Evolutionary conservation across 2,797 vertebrate genomes (phyloP).

Genomic region (Cynopterus sphinx): DNA sequence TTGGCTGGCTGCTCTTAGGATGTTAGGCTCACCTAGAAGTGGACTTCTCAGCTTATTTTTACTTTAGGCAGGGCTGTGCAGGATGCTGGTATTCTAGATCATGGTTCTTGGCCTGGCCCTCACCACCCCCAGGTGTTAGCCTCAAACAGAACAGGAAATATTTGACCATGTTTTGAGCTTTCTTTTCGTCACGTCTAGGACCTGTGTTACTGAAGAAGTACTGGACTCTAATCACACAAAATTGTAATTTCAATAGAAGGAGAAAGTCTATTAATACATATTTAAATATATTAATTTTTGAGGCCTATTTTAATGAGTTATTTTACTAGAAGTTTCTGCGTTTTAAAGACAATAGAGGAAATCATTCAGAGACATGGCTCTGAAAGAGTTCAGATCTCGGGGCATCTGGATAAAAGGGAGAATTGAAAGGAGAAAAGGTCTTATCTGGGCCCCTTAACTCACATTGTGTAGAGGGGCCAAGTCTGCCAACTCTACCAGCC

Average conservation of each 20-base stretch:
- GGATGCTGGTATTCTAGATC: background rate
- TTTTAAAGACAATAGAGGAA: background rate
- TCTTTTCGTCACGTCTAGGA: background rate
- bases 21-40: background rate
- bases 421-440: background rate
- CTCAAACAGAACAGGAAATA: background rate
- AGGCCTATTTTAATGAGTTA: slow-evolving; percentile 10
- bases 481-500: background rate
- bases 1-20: background rate
- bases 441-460: background rate
- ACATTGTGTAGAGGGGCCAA: background rate
- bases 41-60: background rate
- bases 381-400: background rate
- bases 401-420: background rate
- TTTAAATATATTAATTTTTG: background rate
- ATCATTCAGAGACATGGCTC: background rate
- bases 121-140: background rate
- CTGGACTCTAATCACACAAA: background rate
- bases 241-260: background rate
- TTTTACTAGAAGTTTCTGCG: background rate
- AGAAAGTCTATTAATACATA: background rate
- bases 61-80: background rate
- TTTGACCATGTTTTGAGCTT: background rate
- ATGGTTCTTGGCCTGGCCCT: background rate
- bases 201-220: background rate